phyloP scores from a whole-genome alignment of 2,888 invertebrate genomes.

The Spatulosminthurus flaviceps region DNA sequence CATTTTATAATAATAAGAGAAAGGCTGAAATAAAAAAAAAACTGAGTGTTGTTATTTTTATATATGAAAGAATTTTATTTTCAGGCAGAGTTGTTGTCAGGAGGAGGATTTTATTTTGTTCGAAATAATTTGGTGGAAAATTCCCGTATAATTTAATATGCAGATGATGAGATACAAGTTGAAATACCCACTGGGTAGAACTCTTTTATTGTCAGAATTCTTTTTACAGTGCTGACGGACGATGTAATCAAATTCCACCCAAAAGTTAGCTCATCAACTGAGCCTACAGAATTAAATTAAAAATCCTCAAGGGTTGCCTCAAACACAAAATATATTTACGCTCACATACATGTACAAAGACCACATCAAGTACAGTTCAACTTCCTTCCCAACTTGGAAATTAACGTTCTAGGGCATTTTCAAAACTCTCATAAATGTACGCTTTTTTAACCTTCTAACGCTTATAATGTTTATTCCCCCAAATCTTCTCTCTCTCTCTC shows the following conservation, averaged over 20 bases:
- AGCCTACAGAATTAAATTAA: constrained; percentile 14
- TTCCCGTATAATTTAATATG: not conserved
- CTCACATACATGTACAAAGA: too few species aligned
- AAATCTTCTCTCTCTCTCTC: too few species aligned
- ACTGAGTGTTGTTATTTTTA: too few species aligned
- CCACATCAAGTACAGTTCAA: not conserved
- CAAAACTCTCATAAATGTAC: not conserved
- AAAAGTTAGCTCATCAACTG: constrained; percentile 26
- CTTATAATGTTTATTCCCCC: too few species aligned
- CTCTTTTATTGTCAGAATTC: constrained; percentile 26
- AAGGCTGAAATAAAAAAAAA: too few species aligned
- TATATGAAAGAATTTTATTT: too few species aligned
- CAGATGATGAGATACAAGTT: not conserved
- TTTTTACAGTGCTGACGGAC: not conserved
- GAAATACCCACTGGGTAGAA: not conserved
- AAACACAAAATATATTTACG: too few species aligned
- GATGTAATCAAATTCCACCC: constrained; percentile 31
- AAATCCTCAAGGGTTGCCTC: not conserved
- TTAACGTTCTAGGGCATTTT: not conserved
- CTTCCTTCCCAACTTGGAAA: not conserved
- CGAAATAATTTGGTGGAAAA: not conserved
- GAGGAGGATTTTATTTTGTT: too few species aligned
- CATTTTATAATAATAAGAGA: too few species aligned
- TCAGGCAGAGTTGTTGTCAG: too few species aligned
- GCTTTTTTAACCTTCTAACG: not conserved